Base-by-base conservation (phyloP, 2,113 vertebrate species). In the Cyanocitta stelleri region DNA sequence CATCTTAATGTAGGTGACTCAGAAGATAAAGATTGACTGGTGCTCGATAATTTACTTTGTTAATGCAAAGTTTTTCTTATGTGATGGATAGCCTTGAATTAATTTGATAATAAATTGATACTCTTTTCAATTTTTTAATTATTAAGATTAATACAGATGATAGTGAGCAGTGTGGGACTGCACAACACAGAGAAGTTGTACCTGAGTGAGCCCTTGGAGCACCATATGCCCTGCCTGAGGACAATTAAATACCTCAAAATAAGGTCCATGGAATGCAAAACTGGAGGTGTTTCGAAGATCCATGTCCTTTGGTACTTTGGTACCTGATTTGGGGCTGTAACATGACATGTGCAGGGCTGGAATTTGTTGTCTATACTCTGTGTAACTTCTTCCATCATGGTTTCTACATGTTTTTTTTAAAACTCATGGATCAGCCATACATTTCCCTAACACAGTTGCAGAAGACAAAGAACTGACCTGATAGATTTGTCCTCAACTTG, bases 371-470 rank as follows among this genome's bases (percentile, higher is more conserved):
- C 30, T 56, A 6, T 43, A 52, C 11, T 54, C 43, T 27, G 10
- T 71, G 49, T 59, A 76, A 46, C n/a, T 76, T 76, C 74, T 91
- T 66, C 67, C 2, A 0, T 46, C 41, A 27, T 56, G n/a, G 2
- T 64, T 59, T n/a, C 59, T 73, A 26, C 14, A 6, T 7, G 22
- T 3, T 48, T 85, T 74, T 27, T 81, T 73, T 51, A 51, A 51
- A 78, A 78, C 9, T 59, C 2, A 0, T 17, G 18, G 13, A 20
- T 85, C 0, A 0, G 22, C 8, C 22, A 11, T 85, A 87, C 16
- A 29, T 73, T 62, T 76, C 37, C 58, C 69, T 73, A 79, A 64
- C 3, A 1, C n/a, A 33, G 2, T 54, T 73, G 37, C 23, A 62
- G 30, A 73, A 83, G 55, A 46, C 29, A 80, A 59, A 85, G 10